These are phyloP conservation scores for Anagrus nilaparvatae DNA, from an alignment of 1,140 invertebrate genomes.

Conservation along the genomic window DNA sequence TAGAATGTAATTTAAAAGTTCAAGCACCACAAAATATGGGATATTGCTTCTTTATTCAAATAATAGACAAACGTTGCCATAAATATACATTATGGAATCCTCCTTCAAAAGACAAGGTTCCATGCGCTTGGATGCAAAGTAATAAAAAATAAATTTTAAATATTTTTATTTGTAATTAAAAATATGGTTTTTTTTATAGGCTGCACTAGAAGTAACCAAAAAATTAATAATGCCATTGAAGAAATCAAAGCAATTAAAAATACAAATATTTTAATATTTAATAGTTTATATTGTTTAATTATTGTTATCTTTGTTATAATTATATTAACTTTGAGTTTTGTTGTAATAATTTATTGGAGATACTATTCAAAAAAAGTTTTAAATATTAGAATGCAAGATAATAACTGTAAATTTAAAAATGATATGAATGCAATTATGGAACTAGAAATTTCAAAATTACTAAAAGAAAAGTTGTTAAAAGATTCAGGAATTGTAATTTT, in stretches of 20 bases:
- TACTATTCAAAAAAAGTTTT: constrained; percentile 6
- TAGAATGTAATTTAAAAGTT: constrained; percentile 20
- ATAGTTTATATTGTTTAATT: constrained; percentile 13
- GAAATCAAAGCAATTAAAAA: constrained; percentile 1
- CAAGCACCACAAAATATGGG: constrained; percentile 9
- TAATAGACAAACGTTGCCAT: constrained; percentile 18
- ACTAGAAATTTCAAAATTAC: background rate
- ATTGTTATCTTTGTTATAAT: constrained; percentile 14
- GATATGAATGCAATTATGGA: constrained; percentile 5
- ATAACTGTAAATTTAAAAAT: constrained; percentile 1
- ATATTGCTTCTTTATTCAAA: constrained; percentile 19
- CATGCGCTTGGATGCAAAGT: constrained; percentile 20
- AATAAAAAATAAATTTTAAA: constrained; percentile 1
- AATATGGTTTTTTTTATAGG: constrained; percentile 9
- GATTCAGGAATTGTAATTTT: constrained; percentile 22
- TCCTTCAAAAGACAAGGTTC: constrained; percentile 7
- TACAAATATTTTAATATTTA: constrained; percentile 1
- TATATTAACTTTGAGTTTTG: constrained; percentile 8
- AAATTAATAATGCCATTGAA: background rate
- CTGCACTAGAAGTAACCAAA: constrained; percentile 6
- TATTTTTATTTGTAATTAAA: background rate
- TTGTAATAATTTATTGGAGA: constrained; percentile 5
- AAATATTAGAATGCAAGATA: constrained; percentile 4
- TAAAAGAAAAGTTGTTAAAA: constrained; percentile 7
- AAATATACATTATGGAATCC: constrained; percentile 20